Evolutionary conservation across 2,113 vertebrate genomes (phyloP), one percentile per base, ranked within the genome.

Genomic region (Bombycilla garrulus): DNA sequence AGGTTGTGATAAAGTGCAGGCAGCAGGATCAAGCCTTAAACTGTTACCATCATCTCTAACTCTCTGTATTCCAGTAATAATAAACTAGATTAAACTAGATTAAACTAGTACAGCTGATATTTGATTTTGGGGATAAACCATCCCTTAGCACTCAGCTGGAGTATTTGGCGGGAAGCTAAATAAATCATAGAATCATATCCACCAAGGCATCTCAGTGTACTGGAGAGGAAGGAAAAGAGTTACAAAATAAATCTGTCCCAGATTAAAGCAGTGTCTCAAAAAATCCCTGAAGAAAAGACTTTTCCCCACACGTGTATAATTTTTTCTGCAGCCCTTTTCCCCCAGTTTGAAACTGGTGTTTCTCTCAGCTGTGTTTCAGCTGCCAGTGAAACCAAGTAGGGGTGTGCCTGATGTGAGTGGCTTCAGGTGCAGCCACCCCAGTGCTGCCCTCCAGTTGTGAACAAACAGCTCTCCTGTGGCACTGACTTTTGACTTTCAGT

Each of bases 401-500:
- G 56, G 15, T 36, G 11, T 2, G 3, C 51, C 57, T 57, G 33
- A n/a, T 2, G 15, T 10, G 22, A 29, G 26, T 33, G 31, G 25
- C 53, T 81, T 80, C 50, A 56, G 25, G 21, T 80, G 48, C 22
- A 60, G 48, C 47, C 44, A 40, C 44, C 31, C n/a, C 40, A 16
- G 23, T 20, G 72, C 36, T 70, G 29, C 64, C 62, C 23, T 72
- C 21, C 3, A 2, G 38, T 29, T 64, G 14, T 8, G 20, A 56
- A 33, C 33, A 57, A 48, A 1, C 66, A 76, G 35, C 38, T 60
- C 33, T 83, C 12, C 22, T 35, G 6, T 13, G 28, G 22, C 19
- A 0, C 0, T 10, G 36, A 3, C 36, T 61, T 58, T 3, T 1
- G 8, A 0, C 65, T 85, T 71, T 51, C 2, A 7, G 14, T 7